Evolutionary conservation across 2,888 invertebrate genomes (phyloP).

Genomic region (Deroplatys truncata): DNA sequence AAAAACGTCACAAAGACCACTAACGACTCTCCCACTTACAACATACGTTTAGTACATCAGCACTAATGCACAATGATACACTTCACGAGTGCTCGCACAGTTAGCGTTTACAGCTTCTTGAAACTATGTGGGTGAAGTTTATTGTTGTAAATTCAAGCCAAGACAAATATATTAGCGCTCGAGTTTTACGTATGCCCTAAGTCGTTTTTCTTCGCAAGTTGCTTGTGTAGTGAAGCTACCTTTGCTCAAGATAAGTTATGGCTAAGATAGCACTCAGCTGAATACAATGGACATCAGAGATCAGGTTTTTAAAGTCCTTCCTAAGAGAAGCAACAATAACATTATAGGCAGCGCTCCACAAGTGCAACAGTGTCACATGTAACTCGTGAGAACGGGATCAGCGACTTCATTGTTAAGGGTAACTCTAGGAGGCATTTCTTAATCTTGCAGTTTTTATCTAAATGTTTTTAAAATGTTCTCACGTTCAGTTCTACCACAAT

Average conservation of each 20-base stretch:
- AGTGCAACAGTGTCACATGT: background rate
- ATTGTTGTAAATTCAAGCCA: background rate
- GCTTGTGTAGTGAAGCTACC: background rate
- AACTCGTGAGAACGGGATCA: background rate
- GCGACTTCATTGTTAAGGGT: background rate
- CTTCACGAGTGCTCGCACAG: background rate
- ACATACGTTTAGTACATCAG: background rate
- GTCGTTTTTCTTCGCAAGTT: background rate
- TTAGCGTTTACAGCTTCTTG: background rate
- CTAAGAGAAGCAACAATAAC: slow-evolving; percentile 8
- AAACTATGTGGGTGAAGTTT: background rate
- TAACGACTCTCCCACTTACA: background rate
- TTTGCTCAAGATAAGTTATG: slow-evolving; percentile 11
- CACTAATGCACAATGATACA: background rate
- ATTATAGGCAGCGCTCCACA: background rate
- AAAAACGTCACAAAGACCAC: background rate
- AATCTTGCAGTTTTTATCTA: too few species aligned
- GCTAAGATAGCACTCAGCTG: slow-evolving; percentile 8
- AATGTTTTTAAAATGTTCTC: too few species aligned
- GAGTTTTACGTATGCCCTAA: background rate
- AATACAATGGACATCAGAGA: slow-evolving; percentile 16
- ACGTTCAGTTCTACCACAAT: too few species aligned
- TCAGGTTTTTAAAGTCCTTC: slow-evolving; percentile 11
- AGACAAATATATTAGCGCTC: background rate
- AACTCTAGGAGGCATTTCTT: too few species aligned